Conservation (phyloP, 1,140 invertebrate genomes). For the Andricus grossulariae region DNA sequence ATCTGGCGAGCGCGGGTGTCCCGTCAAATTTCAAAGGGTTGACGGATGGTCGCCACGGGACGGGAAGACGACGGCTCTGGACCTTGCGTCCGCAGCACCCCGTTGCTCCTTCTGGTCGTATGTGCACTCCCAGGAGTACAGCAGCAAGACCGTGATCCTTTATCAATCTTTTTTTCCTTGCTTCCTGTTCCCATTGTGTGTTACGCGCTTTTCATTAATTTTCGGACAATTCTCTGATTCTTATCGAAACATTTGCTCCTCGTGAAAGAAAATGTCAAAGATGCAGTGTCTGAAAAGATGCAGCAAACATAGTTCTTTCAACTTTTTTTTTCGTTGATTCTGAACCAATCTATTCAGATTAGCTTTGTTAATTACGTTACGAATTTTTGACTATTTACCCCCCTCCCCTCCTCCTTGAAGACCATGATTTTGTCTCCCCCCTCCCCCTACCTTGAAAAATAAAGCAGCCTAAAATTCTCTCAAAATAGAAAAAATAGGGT, state of each 20-base stretch:
- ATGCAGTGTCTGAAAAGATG: no score
- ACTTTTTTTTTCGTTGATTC: no score
- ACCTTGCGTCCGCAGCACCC: conserved; percentile 51
- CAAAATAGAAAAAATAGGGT: no score
- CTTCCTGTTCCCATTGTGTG: not conserved
- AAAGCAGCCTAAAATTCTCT: no score
- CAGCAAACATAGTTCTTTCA: no score
- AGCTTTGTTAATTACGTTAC: no score
- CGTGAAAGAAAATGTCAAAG: no score
- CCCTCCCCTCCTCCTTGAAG: no score
- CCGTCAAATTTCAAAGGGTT: conserved; percentile 70
- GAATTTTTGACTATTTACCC: no score
- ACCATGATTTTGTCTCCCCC: no score
- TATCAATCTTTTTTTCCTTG: conserved; percentile 13
- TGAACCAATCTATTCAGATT: no score
- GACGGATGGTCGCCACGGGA: conserved; percentile 74
- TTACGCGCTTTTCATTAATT: not conserved
- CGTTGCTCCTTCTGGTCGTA: not conserved
- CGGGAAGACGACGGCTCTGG: conserved; percentile 65
- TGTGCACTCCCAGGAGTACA: not conserved
- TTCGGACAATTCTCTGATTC: not conserved
- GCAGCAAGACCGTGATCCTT: not conserved
- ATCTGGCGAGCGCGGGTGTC: conserved; percentile 39
- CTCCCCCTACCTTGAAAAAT: no score
- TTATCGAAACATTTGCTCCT: not conserved